phyloP scores from a whole-genome alignment of 2,113 vertebrate genomes.

The Triplophysa dalaica region DNA sequence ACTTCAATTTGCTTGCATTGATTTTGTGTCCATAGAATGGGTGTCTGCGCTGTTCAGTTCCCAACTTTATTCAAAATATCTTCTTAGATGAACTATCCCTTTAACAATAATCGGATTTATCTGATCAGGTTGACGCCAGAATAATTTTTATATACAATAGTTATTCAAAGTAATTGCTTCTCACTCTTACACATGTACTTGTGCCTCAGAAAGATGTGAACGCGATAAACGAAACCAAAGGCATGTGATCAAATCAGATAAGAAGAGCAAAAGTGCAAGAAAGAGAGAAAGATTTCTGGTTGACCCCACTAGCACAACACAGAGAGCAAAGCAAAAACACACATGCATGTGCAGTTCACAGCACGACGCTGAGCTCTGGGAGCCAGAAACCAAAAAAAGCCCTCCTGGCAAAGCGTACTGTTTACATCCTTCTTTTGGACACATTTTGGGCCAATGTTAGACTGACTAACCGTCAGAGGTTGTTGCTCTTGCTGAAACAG shows the following conservation, averaged over 20 bases:
- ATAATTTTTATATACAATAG: background rate
- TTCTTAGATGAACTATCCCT: no score
- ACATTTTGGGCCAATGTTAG: slow-evolving; percentile 58
- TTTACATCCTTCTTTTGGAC: slow-evolving; percentile 70
- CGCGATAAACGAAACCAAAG: slow-evolving; percentile 58
- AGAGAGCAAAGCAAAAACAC: slow-evolving; percentile 59
- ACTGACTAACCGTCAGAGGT: slow-evolving; percentile 57
- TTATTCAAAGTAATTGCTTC: background rate
- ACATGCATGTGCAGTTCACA: slow-evolving; percentile 57
- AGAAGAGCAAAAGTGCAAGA: background rate
- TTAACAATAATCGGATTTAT: background rate
- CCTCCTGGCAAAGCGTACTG: slow-evolving; percentile 66
- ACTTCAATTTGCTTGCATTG: no score
- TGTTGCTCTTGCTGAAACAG: slow-evolving; percentile 41
- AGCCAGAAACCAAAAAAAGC: slow-evolving; percentile 65
- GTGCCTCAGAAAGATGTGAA: slow-evolving; percentile 43
- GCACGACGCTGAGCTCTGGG: slow-evolving; percentile 41
- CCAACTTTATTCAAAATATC: no score
- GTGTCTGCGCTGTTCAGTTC: no score
- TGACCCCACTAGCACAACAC: slow-evolving; percentile 56
- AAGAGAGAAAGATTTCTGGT: background rate
- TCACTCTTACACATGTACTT: slow-evolving; percentile 33
- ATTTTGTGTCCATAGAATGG: no score
- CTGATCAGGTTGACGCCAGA: background rate
- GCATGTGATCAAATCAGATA: slow-evolving; percentile 51